A percentile compares a stretch with the other conserved stretches of the same genome.
These are phyloP conservation scores for Pseudotriccus pelzelni DNA, from an alignment of 2,797 vertebrate genomes.

Conservation along the genomic window DNA sequence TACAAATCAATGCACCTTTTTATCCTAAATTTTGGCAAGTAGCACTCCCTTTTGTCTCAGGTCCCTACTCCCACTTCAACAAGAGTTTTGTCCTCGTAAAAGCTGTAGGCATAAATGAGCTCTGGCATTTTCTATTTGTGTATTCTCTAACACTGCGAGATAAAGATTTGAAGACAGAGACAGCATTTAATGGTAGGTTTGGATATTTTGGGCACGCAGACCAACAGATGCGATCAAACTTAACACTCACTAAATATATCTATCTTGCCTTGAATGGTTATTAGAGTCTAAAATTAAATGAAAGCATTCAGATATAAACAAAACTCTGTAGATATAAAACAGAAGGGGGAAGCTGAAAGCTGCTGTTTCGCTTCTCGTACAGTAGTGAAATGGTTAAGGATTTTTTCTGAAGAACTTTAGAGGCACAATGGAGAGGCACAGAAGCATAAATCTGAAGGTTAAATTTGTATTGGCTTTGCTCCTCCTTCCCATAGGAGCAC, in stretches of 20 bases:
- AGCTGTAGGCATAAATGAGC: background rate
- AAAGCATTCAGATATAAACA: background rate
- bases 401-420: constrained; percentile 34
- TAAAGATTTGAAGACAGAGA: background rate
- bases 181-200: background rate
- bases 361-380: background rate
- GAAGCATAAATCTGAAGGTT: constrained; percentile 63
- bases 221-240: background rate
- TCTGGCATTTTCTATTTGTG: background rate
- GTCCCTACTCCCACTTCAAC: background rate
- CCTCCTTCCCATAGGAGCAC: constrained; percentile 53
- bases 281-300: background rate
- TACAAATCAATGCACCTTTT: background rate
- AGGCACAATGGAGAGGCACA: constrained; percentile 48
- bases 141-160: background rate
- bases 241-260: background rate
- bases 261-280: background rate
- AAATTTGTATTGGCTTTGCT: constrained; percentile 62
- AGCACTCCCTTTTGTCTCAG: background rate
- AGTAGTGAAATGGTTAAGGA: constrained; percentile 27
- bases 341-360: background rate
- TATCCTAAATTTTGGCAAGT: background rate
- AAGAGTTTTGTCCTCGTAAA: background rate
- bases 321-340: background rate
- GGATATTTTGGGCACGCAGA: background rate